Conservation (phyloP, 2,888 invertebrate species). For the Odontomyia ornata region DNA sequence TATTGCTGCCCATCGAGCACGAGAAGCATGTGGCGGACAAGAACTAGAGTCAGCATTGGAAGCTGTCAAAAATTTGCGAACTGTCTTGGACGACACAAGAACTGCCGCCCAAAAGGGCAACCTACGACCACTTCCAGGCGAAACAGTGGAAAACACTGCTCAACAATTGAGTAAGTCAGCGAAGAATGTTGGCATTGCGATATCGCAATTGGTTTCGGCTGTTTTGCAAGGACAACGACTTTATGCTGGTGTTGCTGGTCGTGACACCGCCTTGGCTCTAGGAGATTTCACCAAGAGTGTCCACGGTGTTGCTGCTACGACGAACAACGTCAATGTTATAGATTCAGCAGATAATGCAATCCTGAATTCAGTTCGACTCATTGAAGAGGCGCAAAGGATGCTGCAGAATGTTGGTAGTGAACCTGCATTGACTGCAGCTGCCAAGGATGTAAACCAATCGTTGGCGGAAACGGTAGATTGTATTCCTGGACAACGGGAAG, state of each 20-base stretch:
- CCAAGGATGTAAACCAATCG: slow-evolving; percentile 75
- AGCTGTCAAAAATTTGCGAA: slow-evolving; percentile 79
- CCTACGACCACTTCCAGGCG: slow-evolving; percentile 85
- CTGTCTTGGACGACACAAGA: slow-evolving; percentile 83
- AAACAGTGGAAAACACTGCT: slow-evolving; percentile 71
- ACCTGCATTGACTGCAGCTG: slow-evolving; percentile 72
- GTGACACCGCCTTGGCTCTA: slow-evolving; percentile 81
- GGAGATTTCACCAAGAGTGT: slow-evolving; percentile 78
- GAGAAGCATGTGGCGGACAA: slow-evolving; percentile 82
- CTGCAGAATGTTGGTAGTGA: slow-evolving; percentile 61
- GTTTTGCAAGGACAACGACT: slow-evolving; percentile 82
- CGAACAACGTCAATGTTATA: slow-evolving; percentile 71
- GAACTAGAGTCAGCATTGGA: slow-evolving; percentile 89
- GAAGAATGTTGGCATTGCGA: slow-evolving; percentile 82
- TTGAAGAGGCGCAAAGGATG: slow-evolving; percentile 81
- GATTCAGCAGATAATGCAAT: slow-evolving; percentile 82
- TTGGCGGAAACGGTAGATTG: slow-evolving; percentile 76
- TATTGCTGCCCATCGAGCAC: slow-evolving; percentile 72
- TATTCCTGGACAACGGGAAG: slow-evolving; percentile 91
- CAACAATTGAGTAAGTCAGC: slow-evolving; percentile 65
- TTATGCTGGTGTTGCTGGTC: slow-evolving; percentile 82
- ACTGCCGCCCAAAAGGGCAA: slow-evolving; percentile 76
- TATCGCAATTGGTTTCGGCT: slow-evolving; percentile 87
- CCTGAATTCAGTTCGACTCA: slow-evolving; percentile 77
- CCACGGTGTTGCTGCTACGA: slow-evolving; percentile 80